Base-by-base conservation (phyloP, 2,888 invertebrate genomes). In the Hermaeophaga mercurialis region DNA sequence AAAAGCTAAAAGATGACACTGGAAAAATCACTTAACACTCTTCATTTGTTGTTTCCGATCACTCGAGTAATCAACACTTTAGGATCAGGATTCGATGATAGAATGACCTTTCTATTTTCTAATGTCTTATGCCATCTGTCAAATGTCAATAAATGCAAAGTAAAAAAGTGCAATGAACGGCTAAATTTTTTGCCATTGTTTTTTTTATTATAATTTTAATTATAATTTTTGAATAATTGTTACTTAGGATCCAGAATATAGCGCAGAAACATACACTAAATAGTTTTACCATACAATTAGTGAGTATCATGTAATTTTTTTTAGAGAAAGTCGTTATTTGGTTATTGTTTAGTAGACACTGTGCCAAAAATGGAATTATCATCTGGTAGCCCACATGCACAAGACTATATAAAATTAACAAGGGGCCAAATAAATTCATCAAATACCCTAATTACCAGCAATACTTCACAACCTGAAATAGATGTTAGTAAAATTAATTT, bases 401-500 rank as follows among this genome's bases (percentile, higher is more conserved):
- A 70, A 54, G 63, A 70, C 46, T 59, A 57, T 39, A 56, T 64
- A 36, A 66, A 58, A 54, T 56, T 56, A 14, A 43, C 47, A 8
- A 62, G 56, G 52, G 54, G 39, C 28, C 41, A 43, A 54, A 50
- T 52, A 17, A 56, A 48, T 17, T 48, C 33, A 24, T 53, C 55
- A 8, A 45, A 36, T 38, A 24, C 58, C 28, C 26, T 34, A 6
- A 19, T n/a, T 24, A 43, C 44, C 15, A 43, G 26, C 34, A 17
- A 11, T 31, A 38, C 19, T 24, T 43, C 19, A 45, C 58, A 61
- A 24, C 19, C 22, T 39, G 63, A 62, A 73, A 77, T 85, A 70
- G 81, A 84, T 78, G 78, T 84, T 73, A 80, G 80, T 72, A 76
- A 80, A 67, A 75, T 84, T 67, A 79, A 81, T 76, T 81, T 80